Base-by-base conservation (phyloP, 2,797 vertebrate species). In the Diglossa cyanea region DNA sequence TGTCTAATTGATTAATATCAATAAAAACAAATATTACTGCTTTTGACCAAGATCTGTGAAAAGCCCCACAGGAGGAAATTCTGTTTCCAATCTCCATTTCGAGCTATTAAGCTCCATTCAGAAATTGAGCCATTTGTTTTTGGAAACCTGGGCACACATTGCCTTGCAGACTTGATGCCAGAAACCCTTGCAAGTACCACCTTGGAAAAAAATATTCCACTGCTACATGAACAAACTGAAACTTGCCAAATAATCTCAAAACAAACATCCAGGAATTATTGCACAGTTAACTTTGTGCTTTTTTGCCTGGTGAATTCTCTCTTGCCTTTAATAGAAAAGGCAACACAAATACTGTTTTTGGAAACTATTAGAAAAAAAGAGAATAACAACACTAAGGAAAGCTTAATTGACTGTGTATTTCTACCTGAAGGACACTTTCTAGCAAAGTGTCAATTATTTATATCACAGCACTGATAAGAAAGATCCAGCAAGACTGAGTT, bases 371-470 rank as follows among this genome's bases (percentile, higher is more conserved):
- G 26, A 54, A 83, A 19, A 40, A 50, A 86, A 63, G 4, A 78
- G 25, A 86, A 51, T n/a, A 51, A 44, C 30, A 86, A 63, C 8
- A 11, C 13, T 47, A 77, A 80, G 54, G 44, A 65, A 39, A 84
- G 19, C 9, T 87, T 89, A 95, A 76, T 42, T 82, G 50, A 53
- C 80, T 70, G 31, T 7, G 3, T 83, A 80, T 57, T 88, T 88
- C 79, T 65, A 90, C 25, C 72, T 42, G 19, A 88, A 80, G 65
- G 28, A 48, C 66, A 81, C 54, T 88, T 86, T 47, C 40, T 33
- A 86, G 42, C 30, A 40, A 57, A 88, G 12, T 54, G 54, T 78
- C 86, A 88, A 94, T 94, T 95, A 93, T 88, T 94, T 83, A 58
- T 85, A 87, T 51, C 47, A 45, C 66, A 74, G 20, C 25, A n/a